Evolutionary conservation across 2,888 invertebrate genomes (phyloP), one percentile per base, ranked within the genome.

Genomic region (Melanostoma scalare): DNA sequence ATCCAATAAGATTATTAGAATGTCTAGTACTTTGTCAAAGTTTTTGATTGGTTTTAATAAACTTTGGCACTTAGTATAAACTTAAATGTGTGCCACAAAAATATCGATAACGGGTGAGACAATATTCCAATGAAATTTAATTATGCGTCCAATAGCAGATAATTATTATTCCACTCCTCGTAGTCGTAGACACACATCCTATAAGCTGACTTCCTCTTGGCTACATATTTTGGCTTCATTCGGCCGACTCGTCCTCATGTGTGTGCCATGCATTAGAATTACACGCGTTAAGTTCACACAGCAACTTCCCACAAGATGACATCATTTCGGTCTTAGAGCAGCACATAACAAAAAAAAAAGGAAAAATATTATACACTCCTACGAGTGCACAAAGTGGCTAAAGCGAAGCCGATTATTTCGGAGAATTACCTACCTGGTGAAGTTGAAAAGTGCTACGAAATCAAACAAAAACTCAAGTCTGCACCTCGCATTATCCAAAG

Each of bases 391-490:
- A 72, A 40, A 76, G 44, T 55, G 44, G 10, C 44, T 42, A 60
- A 60, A 67, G 31, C 58, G 42, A 76, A 75, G 65, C 71, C 81
- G 77, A 67, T 67, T 46, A 60, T 61, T 81, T 82, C 73, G 73
- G 73, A 53, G 82, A 78, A 82, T 65, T 53, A 82, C 65, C 69
- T 82, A 82, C 82, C 82, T 78, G 78, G 30, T 8, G 30, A 81
- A 81, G 67, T 63, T 61, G 30, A 58, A 40, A 61, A 72, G 60
- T 76, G 80, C 80, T 60, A 81, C 71, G 58, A 10, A 8, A 58
- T 5, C 10, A 6, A 63, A 44, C 44, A 79, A 65, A 60, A 48
- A 38, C 67, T 40, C 56, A 38, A 48, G 68, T 63, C 56, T 63
- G 50, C 30, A 38, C 6, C 42, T 50, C 20, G 2, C 30, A 38